Percentiles rank a stretch among this genome's conserved stretches.
Conservation (phyloP, 2,888 invertebrate species). For the Caenorhabditis doughertyi region DNA sequence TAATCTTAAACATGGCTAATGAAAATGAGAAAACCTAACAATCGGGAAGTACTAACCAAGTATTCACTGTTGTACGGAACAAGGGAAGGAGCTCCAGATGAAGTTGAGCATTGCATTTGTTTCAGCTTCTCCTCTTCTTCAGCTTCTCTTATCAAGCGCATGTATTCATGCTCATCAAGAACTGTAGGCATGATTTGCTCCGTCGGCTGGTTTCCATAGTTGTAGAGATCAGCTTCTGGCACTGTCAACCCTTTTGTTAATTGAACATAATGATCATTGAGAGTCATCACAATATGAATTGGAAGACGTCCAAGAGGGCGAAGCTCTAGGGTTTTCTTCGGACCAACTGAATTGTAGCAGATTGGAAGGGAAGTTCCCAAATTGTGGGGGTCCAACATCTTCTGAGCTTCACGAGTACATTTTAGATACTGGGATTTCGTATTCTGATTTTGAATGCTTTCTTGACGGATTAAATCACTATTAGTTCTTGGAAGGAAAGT, state of each 20-base stretch:
- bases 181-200: slow-evolving; percentile 30
- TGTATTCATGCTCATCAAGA: slow-evolving; percentile 22
- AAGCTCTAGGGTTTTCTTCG: background rate
- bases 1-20: slow-evolving; percentile 14
- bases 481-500: background rate
- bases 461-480: background rate
- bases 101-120: slow-evolving; percentile 2
- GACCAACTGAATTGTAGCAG: slow-evolving; percentile 34
- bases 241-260: slow-evolving; percentile 25
- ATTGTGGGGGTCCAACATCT: background rate
- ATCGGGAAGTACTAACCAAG: too few relatives aligned
- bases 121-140: slow-evolving; percentile 17
- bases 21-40: background rate
- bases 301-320: slow-evolving; percentile 49
- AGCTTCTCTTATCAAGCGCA: slow-evolving; percentile 14
- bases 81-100: background rate
- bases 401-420: slow-evolving; percentile 20
- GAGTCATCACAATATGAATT: slow-evolving; percentile 30
- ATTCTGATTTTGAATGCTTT: slow-evolving; percentile 24
- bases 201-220: slow-evolving; percentile 28
- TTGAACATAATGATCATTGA: slow-evolving; percentile 39
- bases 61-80: slow-evolving; percentile 26
- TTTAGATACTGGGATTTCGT: too few relatives aligned
- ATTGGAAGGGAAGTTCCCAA: slow-evolving; percentile 11
- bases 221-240: slow-evolving; percentile 42